A percentile compares a stretch with the other conserved stretches of the same genome.
phyloP scores from a whole-genome alignment of 1,140 invertebrate genomes.

The Penaeus vannamei region DNA sequence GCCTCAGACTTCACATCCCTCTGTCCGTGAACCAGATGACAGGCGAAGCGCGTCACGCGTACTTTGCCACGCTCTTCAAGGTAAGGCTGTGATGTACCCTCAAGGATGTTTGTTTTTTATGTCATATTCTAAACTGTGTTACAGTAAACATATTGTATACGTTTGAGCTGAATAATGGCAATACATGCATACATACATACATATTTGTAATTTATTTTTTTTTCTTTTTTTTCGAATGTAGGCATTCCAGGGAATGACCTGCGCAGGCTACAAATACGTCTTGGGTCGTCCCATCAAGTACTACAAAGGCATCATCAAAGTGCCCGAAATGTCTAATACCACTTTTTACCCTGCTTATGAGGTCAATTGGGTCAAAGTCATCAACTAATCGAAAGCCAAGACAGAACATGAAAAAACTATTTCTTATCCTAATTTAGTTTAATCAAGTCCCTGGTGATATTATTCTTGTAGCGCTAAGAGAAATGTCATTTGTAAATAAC shows the following conservation, averaged over 20 bases:
- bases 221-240: background rate
- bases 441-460: too few relatives aligned
- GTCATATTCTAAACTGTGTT: background rate
- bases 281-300: slow-evolving; percentile 60
- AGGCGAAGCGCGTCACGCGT: slow-evolving; percentile 51
- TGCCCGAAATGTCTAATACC: slow-evolving; percentile 41
- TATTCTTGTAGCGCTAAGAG: too few relatives aligned
- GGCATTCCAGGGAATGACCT: slow-evolving; percentile 64
- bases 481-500: too few relatives aligned
- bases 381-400: too few relatives aligned
- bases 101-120: background rate
- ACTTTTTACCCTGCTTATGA: slow-evolving; percentile 52
- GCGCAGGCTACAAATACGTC: slow-evolving; percentile 65
- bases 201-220: background rate
- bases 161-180: background rate
- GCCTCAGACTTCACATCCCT: slow-evolving; percentile 59
- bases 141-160: background rate
- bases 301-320: slow-evolving; percentile 61
- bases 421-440: too few relatives aligned
- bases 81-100: background rate
- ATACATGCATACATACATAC: background rate
- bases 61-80: slow-evolving; percentile 57
- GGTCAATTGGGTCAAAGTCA: slow-evolving; percentile 50
- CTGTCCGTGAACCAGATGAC: slow-evolving; percentile 56
- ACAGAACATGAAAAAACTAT: too few relatives aligned